A percentile compares a stretch with the other conserved stretches of the same genome.
Conservation (phyloP, 2,888 invertebrate species). For the Iphiclides podalirius region DNA sequence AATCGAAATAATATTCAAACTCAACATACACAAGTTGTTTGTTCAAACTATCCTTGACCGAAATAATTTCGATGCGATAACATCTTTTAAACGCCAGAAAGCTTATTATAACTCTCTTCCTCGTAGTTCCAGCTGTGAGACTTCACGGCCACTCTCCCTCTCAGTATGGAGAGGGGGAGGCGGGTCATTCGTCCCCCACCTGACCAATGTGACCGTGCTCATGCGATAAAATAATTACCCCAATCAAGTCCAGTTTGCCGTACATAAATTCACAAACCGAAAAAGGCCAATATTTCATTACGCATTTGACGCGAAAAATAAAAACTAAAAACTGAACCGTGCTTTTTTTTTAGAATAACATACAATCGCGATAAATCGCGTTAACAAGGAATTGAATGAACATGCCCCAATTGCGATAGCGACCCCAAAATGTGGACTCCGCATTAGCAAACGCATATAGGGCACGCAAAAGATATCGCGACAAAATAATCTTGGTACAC, state of each 20-base stretch:
- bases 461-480: constrained; percentile 18
- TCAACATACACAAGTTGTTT: constrained; percentile 50
- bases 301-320: constrained; percentile 16
- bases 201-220: constrained; percentile 58
- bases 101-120: constrained; percentile 68
- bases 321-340: constrained; percentile 7
- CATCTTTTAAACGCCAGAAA: constrained; percentile 62
- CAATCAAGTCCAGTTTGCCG: constrained; percentile 57
- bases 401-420: background rate
- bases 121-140: constrained; percentile 54
- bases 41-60: constrained; percentile 69
- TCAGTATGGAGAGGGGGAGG: background rate
- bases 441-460: constrained; percentile 6
- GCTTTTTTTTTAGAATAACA: constrained; percentile 25
- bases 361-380: constrained; percentile 15
- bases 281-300: constrained; percentile 33
- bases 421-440: no score
- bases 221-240: constrained; percentile 80
- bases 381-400: constrained; percentile 14
- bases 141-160: constrained; percentile 36
- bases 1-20: constrained; percentile 38
- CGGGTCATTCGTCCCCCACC: constrained; percentile 30
- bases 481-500: constrained; percentile 22
- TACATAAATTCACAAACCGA: constrained; percentile 50
- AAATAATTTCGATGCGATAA: constrained; percentile 66